Evolutionary conservation across 2,113 vertebrate species (phyloP), one percentile per base, ranked within the genome.

Genomic region (Jacana jacana): DNA sequence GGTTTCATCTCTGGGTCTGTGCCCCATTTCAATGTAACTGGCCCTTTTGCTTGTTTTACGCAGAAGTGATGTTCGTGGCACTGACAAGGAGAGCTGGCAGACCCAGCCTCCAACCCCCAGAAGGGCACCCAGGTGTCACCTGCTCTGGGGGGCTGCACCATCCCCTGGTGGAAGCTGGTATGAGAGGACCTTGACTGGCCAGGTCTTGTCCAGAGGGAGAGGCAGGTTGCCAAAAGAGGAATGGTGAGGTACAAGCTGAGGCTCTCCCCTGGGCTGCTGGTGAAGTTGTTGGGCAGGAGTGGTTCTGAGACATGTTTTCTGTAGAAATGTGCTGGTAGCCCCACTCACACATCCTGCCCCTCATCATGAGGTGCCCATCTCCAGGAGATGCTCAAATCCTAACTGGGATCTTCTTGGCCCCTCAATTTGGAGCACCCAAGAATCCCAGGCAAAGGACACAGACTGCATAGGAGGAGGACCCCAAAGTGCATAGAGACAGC

Each of bases 371-470:
- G 22, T 48, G 49, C 25, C 23, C 44, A 48, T 20, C 46, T 57
- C 78, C n/a, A 75, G 46, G 65, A 75, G 40, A 49, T 71, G n/a
- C 16, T 76, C 66, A 86, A 76, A 94, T 16, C 10, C 46, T 78
- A 27, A 24, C 49, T 73, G 30, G 63, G 16, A 52, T 2, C 23
- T 65, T 81, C 33, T 52, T 71, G 77, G 23, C 24, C 72, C 40
- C 58, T 89, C 0, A 0, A 40, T 28, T 82, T 17, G 63, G 19
- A 79, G 6, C 4, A 10, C 0, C 0, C 14, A 79, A 51, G 23
- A 75, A 78, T 63, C 40, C 37, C 51, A 66, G 18, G 9, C 17
- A 44, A 70, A 70, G 17, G 30, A 57, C 30, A 33, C 8, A 10
- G 31, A 19, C 39, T 80, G 25, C 39, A 22, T 11, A 14, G 20